Percentiles rank a stretch among this genome's conserved stretches.
Conservation (phyloP, 2,888 invertebrate genomes). For the Plebejus argus region DNA sequence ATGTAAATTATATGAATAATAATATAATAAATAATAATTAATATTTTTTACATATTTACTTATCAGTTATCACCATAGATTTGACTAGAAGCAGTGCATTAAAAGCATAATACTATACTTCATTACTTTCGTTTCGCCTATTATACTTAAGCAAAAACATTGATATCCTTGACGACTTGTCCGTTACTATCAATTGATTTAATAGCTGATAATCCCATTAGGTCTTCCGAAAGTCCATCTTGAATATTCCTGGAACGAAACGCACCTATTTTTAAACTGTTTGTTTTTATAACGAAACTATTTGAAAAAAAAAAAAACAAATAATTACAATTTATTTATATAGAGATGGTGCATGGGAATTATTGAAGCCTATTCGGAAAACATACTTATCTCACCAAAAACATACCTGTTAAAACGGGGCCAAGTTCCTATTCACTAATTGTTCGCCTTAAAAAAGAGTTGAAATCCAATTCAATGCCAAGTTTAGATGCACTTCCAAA, state of each 20-base stretch:
- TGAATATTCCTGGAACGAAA: constrained; percentile 56
- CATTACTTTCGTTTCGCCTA: background rate
- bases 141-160: constrained; percentile 53
- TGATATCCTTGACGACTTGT: constrained; percentile 55
- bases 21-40: too few species aligned
- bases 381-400: too few species aligned
- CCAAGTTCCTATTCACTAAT: too few species aligned
- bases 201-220: constrained; percentile 53
- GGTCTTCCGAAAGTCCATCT: constrained; percentile 54
- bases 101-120: constrained; percentile 8
- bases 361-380: too few species aligned
- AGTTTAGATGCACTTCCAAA: too few species aligned
- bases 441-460: too few species aligned
- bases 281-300: background rate
- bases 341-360: too few species aligned
- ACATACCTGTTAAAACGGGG: too few species aligned
- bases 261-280: background rate
- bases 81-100: constrained; percentile 7
- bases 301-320: too few species aligned
- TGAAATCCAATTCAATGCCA: too few species aligned
- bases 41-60: background rate
- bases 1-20: too few species aligned
- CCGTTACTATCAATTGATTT: constrained; percentile 59
- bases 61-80: background rate
- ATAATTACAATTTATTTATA: too few species aligned